Percentiles rank a stretch among this genome's conserved stretches.
phyloP scores from a whole-genome alignment of 2,797 vertebrate genomes.

The Malurus splendens region DNA sequence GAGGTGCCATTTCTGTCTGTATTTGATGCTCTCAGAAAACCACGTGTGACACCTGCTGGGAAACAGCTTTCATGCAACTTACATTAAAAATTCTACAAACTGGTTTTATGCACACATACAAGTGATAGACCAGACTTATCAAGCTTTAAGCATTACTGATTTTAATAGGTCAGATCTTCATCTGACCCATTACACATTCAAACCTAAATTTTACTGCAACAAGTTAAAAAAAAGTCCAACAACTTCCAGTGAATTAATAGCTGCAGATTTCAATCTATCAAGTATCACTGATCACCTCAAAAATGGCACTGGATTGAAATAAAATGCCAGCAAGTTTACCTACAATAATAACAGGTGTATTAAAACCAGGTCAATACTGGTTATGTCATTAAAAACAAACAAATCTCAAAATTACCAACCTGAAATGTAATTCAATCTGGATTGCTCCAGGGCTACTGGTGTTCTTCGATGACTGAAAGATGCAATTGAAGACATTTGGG shows the following conservation, averaged over 20 bases:
- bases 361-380: not conserved
- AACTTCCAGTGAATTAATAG: not conserved
- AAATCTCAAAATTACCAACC: constrained; percentile 67
- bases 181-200: not conserved
- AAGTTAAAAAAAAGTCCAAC: not conserved
- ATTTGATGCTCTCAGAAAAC: not conserved
- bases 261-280: not conserved
- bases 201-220: not conserved
- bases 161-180: not conserved
- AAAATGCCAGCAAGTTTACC: not conserved
- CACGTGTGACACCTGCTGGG: constrained; percentile 66
- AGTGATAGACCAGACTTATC: not conserved
- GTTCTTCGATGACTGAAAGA: constrained; percentile 90
- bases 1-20: not conserved
- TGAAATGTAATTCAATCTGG: constrained; percentile 93
- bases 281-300: not conserved
- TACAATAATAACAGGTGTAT: not conserved
- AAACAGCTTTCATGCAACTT: not conserved
- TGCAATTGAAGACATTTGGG: constrained; percentile 88
- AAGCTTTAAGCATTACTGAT: not conserved
- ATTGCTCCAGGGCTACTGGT: constrained; percentile 82
- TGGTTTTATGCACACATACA: not conserved
- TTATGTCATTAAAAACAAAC: not conserved
- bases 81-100: not conserved
- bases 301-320: not conserved